Percentiles rank a stretch among this genome's conserved stretches.
Conservation (phyloP, 1,140 invertebrate genomes). For the Hesperophylax magnus region DNA sequence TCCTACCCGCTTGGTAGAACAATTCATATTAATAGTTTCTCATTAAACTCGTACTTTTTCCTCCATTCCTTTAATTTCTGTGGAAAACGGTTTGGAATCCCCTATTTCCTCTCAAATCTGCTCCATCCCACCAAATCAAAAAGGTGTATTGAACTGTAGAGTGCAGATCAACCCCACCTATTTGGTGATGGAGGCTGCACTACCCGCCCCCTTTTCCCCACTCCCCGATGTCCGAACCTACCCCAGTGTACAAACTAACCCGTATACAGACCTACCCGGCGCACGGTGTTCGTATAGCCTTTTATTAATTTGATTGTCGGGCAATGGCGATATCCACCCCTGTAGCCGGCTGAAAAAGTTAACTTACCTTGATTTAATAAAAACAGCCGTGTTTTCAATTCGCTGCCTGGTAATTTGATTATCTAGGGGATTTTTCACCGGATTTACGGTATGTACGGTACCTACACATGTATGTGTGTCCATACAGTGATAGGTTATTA, state of each 20-base stretch:
- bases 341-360: slow-evolving; percentile 8
- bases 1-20: too few species aligned
- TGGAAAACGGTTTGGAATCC: too few species aligned
- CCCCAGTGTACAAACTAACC: background rate
- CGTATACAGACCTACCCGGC: background rate
- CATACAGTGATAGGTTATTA: too few species aligned
- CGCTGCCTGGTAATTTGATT: slow-evolving; percentile 28
- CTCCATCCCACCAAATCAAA: too few species aligned
- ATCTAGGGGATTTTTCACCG: background rate
- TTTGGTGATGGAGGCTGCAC: too few species aligned
- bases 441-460: too few species aligned
- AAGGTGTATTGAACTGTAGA: too few species aligned
- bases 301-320: slow-evolving; percentile 34
- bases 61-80: too few species aligned
- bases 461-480: background rate
- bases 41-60: too few species aligned
- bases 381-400: slow-evolving; percentile 26
- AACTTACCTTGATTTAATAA: slow-evolving; percentile 28
- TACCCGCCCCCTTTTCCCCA: background rate
- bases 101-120: too few species aligned
- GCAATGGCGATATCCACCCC: slow-evolving; percentile 22
- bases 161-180: too few species aligned
- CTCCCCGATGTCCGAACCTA: background rate
- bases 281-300: background rate
- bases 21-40: too few species aligned